Conservation (phyloP, 2,888 invertebrate genomes). For the Physocephala rufipes region DNA sequence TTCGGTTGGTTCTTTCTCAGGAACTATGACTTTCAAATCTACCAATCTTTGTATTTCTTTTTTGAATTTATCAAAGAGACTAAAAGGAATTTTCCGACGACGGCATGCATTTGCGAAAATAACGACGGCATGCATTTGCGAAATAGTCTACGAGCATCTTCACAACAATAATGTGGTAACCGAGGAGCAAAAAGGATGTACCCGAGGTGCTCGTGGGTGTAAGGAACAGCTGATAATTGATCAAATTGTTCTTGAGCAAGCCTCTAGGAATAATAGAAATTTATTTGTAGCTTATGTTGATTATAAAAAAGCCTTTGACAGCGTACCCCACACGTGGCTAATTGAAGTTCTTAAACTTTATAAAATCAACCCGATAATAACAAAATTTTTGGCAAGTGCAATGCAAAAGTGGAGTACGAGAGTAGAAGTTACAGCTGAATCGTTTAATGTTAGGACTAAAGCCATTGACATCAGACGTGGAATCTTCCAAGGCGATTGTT, state of each 20-base stretch:
- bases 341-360: neutral
- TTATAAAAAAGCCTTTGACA: constrained; percentile 6
- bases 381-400: neutral
- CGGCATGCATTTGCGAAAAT: no score
- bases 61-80: no score
- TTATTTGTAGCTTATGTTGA: constrained; percentile 24
- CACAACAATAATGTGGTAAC: constrained; percentile 13
- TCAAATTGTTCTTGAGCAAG: constrained; percentile 27
- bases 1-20: no score
- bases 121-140: constrained; percentile 34
- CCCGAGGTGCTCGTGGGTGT: constrained; percentile 31
- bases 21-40: no score
- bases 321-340: constrained; percentile 1
- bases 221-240: constrained; percentile 36
- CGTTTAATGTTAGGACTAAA: neutral
- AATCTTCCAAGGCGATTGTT: constrained; percentile 5
- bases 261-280: constrained; percentile 25
- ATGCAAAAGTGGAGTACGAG: neutral
- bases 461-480: neutral
- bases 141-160: constrained; percentile 22
- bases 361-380: neutral
- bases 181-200: constrained; percentile 38
- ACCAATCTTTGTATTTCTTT: no score
- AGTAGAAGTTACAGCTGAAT: neutral
- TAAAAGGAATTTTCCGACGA: no score